Conservation (phyloP, 2,113 vertebrate species). For the Ailurus styani region DNA sequence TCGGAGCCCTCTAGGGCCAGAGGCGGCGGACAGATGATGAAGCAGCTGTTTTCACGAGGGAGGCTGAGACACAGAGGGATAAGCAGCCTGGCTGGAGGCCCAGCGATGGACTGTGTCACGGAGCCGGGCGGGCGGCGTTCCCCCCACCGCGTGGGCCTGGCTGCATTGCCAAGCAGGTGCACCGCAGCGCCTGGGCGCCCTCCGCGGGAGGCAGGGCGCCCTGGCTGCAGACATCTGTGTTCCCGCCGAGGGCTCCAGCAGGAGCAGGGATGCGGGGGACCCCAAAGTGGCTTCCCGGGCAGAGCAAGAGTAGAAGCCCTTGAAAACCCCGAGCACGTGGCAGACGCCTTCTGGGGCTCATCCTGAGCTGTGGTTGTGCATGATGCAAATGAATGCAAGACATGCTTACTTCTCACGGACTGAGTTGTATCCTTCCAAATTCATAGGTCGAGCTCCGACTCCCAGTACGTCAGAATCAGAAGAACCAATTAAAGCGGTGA, state of each 20-base stretch:
- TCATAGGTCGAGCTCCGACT: neutral
- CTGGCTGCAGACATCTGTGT: neutral
- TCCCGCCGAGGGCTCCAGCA: neutral
- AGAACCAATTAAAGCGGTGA: neutral
- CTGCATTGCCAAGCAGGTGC: neutral
- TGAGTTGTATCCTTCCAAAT: neutral
- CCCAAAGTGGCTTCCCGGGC: neutral
- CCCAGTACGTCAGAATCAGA: neutral
- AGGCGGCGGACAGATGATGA: neutral
- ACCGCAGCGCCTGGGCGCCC: fast-evolving
- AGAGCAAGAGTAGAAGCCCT: neutral
- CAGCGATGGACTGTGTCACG: neutral
- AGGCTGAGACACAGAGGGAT: neutral
- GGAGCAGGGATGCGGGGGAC: neutral
- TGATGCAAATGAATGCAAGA: neutral
- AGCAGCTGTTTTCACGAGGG: neutral
- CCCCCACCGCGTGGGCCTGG: fast-evolving
- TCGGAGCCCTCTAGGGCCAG: neutral
- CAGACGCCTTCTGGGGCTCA: neutral
- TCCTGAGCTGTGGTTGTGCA: neutral
- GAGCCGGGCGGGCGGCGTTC: fast-evolving
- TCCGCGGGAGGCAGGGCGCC: neutral
- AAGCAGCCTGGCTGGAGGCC: neutral
- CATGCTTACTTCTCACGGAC: neutral
- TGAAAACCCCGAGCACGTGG: neutral